Conservation (phyloP, 2,888 invertebrate genomes). For the Beris chalybata region DNA sequence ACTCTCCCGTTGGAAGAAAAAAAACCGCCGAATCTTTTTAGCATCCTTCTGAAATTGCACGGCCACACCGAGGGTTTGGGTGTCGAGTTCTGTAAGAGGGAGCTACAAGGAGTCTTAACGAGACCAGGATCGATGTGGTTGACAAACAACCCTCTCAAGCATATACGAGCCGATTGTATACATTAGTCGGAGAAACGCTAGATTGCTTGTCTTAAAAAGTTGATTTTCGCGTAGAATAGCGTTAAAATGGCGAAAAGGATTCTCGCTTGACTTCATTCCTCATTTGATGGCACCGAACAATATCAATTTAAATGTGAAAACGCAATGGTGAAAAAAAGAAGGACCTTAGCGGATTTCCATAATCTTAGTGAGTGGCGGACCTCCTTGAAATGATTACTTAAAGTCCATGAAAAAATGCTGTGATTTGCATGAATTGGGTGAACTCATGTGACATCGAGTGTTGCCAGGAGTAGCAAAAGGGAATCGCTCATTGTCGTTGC, state of each 20-base stretch:
- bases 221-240: constrained; percentile 8
- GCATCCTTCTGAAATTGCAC: not conserved
- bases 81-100: not conserved
- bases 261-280: constrained; percentile 36
- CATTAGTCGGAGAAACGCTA: not conserved
- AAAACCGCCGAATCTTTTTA: not conserved
- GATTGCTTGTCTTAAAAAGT: constrained; percentile 15
- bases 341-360: constrained; percentile 30
- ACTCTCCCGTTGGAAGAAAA: constrained; percentile 18
- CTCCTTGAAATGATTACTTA: constrained; percentile 29
- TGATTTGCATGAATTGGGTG: constrained; percentile 38
- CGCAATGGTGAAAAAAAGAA: constrained; percentile 6
- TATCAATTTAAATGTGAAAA: constrained; percentile 10
- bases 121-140: constrained; percentile 15
- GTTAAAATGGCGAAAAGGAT: constrained; percentile 36
- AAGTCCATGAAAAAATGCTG: constrained; percentile 29
- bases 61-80: not conserved
- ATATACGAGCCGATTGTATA: constrained; percentile 9
- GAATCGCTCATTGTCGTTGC: constrained; percentile 13
- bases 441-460: constrained; percentile 36
- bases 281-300: constrained; percentile 26
- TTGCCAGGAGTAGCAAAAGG: constrained; percentile 14
- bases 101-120: not conserved
- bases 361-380: constrained; percentile 23
- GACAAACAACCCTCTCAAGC: constrained; percentile 18